phyloP scores from a whole-genome alignment of 2,888 invertebrate genomes.

The Mactromeris polynyma region DNA sequence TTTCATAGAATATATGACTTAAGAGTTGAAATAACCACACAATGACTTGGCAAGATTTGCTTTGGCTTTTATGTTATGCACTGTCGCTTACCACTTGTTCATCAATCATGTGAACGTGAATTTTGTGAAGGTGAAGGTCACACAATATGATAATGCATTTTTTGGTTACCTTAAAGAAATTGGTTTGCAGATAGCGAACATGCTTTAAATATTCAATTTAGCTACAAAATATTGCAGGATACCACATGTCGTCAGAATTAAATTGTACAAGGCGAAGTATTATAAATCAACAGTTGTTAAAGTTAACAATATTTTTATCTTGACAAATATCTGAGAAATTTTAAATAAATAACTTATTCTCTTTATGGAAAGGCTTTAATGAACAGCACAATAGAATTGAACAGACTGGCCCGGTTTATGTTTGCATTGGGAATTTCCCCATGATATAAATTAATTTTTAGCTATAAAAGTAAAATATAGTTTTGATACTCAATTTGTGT shows the following conservation, averaged over 20 bases:
- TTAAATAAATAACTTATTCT: no score
- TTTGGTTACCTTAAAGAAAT: slow-evolving; percentile 29
- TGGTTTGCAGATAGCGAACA: background rate
- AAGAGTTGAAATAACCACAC: background rate
- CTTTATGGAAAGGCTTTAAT: no score
- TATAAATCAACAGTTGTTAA: no score
- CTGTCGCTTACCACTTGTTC: slow-evolving; percentile 26
- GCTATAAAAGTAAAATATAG: no score
- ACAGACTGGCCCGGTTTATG: no score
- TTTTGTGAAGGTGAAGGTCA: slow-evolving; percentile 52
- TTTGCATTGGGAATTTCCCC: no score
- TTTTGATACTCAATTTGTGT: no score
- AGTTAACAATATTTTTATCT: no score
- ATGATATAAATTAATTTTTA: no score
- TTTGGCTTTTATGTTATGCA: slow-evolving; percentile 20
- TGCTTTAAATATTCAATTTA: background rate
- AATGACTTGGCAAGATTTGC: slow-evolving; percentile 33
- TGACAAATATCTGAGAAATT: no score
- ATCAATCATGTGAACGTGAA: slow-evolving; percentile 60
- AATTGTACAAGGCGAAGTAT: background rate
- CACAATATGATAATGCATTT: slow-evolving; percentile 50
- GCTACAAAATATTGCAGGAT: background rate
- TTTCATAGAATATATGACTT: background rate
- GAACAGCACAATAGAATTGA: no score
- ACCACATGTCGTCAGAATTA: background rate